Conservation (phyloP, 2,113 vertebrate species). For the Helogale parvula region DNA sequence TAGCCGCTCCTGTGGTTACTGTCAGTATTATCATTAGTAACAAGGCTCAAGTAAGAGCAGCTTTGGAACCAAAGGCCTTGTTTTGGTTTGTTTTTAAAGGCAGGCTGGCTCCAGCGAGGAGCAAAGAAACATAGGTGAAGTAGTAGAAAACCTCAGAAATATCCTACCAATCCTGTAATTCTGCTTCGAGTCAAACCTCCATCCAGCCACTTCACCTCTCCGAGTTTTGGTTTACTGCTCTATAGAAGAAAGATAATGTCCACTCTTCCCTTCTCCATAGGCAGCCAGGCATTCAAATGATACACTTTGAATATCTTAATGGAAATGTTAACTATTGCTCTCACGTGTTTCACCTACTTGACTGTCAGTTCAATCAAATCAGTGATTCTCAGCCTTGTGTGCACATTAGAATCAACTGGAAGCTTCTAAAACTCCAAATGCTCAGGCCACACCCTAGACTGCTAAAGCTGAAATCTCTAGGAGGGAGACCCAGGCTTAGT, state of each 20-base stretch:
- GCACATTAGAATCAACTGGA: neutral
- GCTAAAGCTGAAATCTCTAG: neutral
- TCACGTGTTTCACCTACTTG: neutral
- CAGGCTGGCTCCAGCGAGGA: neutral
- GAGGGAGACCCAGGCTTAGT: neutral
- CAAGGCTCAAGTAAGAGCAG: neutral
- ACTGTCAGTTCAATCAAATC: neutral
- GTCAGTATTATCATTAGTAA: neutral
- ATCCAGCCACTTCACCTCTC: neutral
- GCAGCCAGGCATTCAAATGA: neutral
- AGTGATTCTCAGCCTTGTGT: neutral
- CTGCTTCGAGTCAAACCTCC: neutral
- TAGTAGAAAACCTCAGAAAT: neutral
- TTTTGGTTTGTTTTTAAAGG: neutral
- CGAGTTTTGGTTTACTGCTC: neutral
- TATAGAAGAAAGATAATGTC: neutral
- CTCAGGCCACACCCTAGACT: neutral
- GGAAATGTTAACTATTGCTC: neutral
- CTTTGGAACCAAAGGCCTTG: neutral
- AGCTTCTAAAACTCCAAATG: conserved; percentile 15
- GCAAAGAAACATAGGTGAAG: neutral
- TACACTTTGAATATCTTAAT: neutral
- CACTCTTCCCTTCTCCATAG: neutral
- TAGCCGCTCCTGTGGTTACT: neutral
- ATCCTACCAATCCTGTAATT: neutral